Conservation (phyloP, 2,797 vertebrate genomes). For the Aselliscus stoliczkanus region DNA sequence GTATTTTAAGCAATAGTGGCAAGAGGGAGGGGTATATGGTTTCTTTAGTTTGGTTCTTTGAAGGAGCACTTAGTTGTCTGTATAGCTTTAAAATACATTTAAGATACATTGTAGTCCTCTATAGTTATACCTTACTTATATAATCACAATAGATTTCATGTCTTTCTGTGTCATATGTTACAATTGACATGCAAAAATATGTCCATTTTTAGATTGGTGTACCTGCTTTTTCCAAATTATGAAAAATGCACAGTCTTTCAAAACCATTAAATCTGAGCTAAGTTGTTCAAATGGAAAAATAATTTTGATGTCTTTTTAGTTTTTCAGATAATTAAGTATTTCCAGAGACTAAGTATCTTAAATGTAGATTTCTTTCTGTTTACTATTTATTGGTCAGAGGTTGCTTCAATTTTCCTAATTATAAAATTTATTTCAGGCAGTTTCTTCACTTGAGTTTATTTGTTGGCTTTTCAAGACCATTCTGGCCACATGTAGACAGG, state of each 20-base stretch:
- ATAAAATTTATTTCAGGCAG: neutral
- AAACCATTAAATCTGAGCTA: neutral
- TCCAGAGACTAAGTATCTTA: neutral
- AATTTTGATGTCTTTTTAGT: neutral
- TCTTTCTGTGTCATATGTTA: conserved; percentile 34
- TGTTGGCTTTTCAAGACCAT: neutral
- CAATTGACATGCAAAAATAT: conserved; percentile 20
- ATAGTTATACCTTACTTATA: neutral
- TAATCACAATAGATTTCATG: neutral
- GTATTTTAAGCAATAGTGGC: neutral
- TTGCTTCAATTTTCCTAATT: neutral
- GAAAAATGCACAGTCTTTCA: conserved; percentile 8
- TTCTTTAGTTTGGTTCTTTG: neutral
- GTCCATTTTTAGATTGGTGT: neutral
- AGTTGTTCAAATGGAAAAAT: conserved; percentile 9
- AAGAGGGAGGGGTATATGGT: neutral
- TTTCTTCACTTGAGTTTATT: neutral
- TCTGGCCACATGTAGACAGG: neutral
- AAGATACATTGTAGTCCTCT: neutral
- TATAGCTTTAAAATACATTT: neutral
- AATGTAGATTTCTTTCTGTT: neutral
- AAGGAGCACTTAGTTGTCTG: neutral
- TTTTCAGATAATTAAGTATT: neutral
- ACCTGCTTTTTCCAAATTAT: neutral
- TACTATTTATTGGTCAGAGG: neutral